These are phyloP conservation scores for Saccopteryx bilineata DNA, from an alignment of 2,113 vertebrate genomes.

Conservation along the genomic window DNA sequence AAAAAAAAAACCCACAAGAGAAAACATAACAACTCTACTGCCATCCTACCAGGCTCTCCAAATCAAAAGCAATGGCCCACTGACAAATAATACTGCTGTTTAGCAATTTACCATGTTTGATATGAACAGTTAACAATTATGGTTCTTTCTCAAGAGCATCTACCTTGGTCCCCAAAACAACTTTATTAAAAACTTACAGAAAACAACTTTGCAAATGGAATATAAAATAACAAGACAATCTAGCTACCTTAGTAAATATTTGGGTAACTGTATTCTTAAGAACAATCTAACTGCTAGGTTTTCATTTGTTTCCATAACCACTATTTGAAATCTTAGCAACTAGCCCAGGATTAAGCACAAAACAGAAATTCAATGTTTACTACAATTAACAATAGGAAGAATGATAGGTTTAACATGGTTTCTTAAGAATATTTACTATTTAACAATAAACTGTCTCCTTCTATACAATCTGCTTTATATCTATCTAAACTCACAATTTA, in stretches of 20 bases:
- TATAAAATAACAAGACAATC: constrained; percentile 15
- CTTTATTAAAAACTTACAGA: constrained; percentile 36
- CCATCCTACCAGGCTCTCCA: not conserved
- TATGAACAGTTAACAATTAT: not conserved
- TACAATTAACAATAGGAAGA: constrained; percentile 54
- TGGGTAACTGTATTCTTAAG: constrained; percentile 46
- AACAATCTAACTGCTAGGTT: not conserved
- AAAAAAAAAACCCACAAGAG: no score
- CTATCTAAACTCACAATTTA: constrained; percentile 1
- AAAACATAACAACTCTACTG: not conserved
- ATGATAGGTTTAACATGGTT: not conserved
- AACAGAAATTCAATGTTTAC: constrained; percentile 41
- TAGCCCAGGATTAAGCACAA: constrained; percentile 15
- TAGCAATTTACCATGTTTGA: not conserved
- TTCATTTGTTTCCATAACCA: constrained; percentile 50
- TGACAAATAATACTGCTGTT: not conserved
- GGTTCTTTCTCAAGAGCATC: constrained; percentile 12
- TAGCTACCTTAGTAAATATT: constrained; percentile 26
- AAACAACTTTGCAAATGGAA: not conserved
- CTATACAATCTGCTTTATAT: constrained; percentile 17
- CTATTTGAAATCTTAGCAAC: constrained; percentile 64
- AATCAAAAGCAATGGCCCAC: not conserved
- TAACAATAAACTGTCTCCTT: constrained; percentile 26
- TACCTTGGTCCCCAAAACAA: not conserved
- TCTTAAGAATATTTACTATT: constrained; percentile 47